These are phyloP conservation scores for Hofmannophila pseudospretella DNA, from an alignment of 2,888 invertebrate genomes.

Conservation along the genomic window DNA sequence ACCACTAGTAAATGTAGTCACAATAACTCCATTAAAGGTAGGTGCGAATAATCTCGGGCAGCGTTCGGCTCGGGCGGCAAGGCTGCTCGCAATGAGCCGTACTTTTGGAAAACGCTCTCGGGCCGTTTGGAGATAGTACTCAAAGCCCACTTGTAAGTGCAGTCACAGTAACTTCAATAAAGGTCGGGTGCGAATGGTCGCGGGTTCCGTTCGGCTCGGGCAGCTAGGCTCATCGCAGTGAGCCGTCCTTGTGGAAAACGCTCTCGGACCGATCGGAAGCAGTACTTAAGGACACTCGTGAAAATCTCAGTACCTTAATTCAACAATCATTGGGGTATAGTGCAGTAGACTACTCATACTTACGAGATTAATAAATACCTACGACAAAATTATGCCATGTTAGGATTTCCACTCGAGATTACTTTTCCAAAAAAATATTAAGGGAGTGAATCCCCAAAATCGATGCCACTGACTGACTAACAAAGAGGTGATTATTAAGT, in stretches of 20 bases:
- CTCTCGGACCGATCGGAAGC: slow-evolving; percentile 85
- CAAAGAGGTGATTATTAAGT: too few species aligned
- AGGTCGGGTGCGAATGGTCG: slow-evolving; percentile 96
- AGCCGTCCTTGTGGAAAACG: slow-evolving; percentile 98
- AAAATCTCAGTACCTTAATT: too few species aligned
- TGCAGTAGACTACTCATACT: too few species aligned
- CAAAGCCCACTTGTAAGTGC: slow-evolving; percentile 88
- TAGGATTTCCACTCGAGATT: too few species aligned
- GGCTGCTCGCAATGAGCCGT: slow-evolving; percentile 94
- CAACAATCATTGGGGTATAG: too few species aligned
- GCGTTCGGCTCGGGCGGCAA: slow-evolving; percentile 94
- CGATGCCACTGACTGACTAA: too few species aligned
- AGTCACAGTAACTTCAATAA: slow-evolving; percentile 96
- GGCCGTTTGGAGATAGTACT: slow-evolving; percentile 86
- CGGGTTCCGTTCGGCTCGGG: slow-evolving; percentile 95
- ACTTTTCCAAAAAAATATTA: too few species aligned
- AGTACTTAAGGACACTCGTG: slow-evolving; percentile 89
- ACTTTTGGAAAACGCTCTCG: slow-evolving; percentile 94
- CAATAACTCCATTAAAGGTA: slow-evolving; percentile 96
- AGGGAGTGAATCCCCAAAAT: too few species aligned
- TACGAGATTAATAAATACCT: too few species aligned
- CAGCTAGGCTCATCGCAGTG: slow-evolving; percentile 90
- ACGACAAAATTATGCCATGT: too few species aligned
- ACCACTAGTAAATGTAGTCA: slow-evolving; percentile 87
- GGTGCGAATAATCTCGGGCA: slow-evolving; percentile 95